phyloP scores from a whole-genome alignment of 2,113 vertebrate genomes.

The Rhynchomys soricoides region DNA sequence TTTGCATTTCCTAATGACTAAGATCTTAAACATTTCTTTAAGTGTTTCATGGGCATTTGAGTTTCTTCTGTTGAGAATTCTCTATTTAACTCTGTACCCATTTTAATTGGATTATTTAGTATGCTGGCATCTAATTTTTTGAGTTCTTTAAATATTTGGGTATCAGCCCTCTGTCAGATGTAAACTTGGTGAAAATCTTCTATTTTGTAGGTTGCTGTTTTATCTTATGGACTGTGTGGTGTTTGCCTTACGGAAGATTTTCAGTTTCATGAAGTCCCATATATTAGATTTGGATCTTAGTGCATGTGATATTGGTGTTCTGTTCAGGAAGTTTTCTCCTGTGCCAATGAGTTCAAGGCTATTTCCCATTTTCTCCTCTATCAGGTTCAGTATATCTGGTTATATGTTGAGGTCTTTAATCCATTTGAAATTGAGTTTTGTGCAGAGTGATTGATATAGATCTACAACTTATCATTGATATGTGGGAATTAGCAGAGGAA shows the following conservation, averaged over 20 bases:
- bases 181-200: not conserved
- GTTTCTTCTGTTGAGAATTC: not conserved
- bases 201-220: not conserved
- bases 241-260: not conserved
- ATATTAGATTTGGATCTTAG: not conserved
- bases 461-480: not conserved
- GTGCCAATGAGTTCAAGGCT: not conserved
- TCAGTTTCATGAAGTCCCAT: not conserved
- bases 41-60: not conserved
- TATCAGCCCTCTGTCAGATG: not conserved
- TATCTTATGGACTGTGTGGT: not conserved
- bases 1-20: not conserved
- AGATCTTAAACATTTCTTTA: not conserved
- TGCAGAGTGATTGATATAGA: not conserved
- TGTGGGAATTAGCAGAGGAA: not conserved
- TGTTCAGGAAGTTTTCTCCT: not conserved
- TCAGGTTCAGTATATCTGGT: not conserved
- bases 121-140: not conserved
- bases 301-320: too few relatives aligned
- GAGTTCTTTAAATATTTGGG: not conserved
- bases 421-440: not conserved
- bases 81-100: not conserved
- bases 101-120: not conserved
- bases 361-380: not conserved
- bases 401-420: not conserved